Evolutionary conservation across 2,888 invertebrate species (phyloP).

Genomic region (Embidobia sp.): DNA sequence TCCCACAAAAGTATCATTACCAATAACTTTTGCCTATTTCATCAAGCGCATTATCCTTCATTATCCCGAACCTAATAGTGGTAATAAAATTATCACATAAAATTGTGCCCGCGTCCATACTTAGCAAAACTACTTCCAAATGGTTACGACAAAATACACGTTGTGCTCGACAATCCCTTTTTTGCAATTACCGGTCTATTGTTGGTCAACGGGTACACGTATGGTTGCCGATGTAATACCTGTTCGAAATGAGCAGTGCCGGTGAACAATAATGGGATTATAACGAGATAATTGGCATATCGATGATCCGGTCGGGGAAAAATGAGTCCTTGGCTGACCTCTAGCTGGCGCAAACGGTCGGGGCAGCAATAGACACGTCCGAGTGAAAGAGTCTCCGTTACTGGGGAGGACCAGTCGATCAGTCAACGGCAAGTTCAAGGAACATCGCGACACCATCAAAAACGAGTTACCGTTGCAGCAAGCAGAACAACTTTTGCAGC

Average conservation of each 20-base stretch:
- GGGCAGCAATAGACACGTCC: conserved; percentile 18
- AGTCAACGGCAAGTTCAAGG: no score
- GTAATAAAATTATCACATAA: no score
- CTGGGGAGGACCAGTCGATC: no score
- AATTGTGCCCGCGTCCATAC: background rate
- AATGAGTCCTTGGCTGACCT: conserved; percentile 49
- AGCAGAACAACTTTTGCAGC: conserved; percentile 22
- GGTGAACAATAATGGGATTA: conserved; percentile 22
- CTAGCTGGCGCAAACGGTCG: conserved; percentile 30
- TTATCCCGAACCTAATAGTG: no score
- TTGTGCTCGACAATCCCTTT: conserved; percentile 25
- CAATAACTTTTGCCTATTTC: no score
- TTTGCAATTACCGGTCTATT: conserved; percentile 1
- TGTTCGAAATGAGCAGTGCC: conserved; percentile 23
- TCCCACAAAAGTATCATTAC: no score
- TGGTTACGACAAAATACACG: conserved; percentile 1
- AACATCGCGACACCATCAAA: conserved; percentile 31
- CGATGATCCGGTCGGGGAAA: conserved; percentile 21
- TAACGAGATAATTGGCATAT: conserved; percentile 39
- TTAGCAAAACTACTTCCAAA: conserved; percentile 11
- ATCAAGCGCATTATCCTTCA: no score
- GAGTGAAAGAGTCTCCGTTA: no score
- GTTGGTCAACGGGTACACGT: background rate
- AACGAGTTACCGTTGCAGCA: conserved; percentile 37
- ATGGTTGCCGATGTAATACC: conserved; percentile 3